phyloP scores from a whole-genome alignment of 1,140 invertebrate species.

The Asbolus verrucosus region DNA sequence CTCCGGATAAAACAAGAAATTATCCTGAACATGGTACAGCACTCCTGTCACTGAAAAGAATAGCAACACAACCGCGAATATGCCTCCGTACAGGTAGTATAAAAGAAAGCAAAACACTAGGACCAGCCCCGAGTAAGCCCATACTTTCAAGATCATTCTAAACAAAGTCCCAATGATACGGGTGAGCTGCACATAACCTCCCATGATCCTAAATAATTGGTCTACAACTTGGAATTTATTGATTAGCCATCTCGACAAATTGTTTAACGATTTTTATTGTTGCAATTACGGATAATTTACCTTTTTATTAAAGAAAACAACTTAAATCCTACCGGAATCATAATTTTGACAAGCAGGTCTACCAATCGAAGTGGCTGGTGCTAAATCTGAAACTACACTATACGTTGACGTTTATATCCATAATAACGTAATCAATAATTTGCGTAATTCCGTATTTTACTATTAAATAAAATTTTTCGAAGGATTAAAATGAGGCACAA shows the following conservation, averaged over 20 bases:
- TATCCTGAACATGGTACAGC: slow-evolving; percentile 88
- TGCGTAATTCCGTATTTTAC: too few species aligned
- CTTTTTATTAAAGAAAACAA: slow-evolving; percentile 7
- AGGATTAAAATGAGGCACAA: too few species aligned
- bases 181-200: slow-evolving; percentile 61
- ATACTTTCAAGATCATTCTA: slow-evolving; percentile 61
- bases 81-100: slow-evolving; percentile 85
- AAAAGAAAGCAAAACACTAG: slow-evolving; percentile 78
- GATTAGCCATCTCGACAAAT: not conserved
- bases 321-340: slow-evolving; percentile 4
- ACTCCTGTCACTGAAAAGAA: slow-evolving; percentile 76
- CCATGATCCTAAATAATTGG: slow-evolving; percentile 55
- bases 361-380: not conserved
- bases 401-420: too few species aligned
- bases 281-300: not conserved
- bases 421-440: too few species aligned
- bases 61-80: slow-evolving; percentile 78
- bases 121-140: slow-evolving; percentile 68
- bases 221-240: not conserved
- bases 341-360: slow-evolving; percentile 20
- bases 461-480: too few species aligned
- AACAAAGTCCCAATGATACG: slow-evolving; percentile 57
- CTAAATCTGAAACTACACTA: too few species aligned
- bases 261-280: not conserved
- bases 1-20: slow-evolving; percentile 89